phyloP scores from a whole-genome alignment of 2,113 vertebrate genomes.

The Mystacornis crossleyi region DNA sequence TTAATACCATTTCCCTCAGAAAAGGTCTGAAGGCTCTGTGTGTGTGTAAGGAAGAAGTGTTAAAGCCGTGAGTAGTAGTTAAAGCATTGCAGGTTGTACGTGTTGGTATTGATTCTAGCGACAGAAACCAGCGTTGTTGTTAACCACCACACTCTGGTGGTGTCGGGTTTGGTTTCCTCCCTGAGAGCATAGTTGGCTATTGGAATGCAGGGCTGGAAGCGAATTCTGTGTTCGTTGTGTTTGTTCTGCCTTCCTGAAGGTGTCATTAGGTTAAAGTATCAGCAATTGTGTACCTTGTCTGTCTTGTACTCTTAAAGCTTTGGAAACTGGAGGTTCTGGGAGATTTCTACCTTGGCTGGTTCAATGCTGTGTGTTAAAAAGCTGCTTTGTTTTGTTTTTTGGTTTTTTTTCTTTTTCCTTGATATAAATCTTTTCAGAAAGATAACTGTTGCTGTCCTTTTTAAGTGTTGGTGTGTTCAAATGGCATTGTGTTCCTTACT shows the following conservation, averaged over 20 bases:
- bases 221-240: neutral
- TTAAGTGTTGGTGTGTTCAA: neutral
- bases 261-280: neutral
- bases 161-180: no score
- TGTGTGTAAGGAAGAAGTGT: neutral
- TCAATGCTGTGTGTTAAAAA: neutral
- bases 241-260: neutral
- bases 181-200: fast-evolving
- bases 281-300: fast-evolving
- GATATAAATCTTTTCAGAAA: neutral
- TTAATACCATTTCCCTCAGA: fast-evolving
- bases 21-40: no score
- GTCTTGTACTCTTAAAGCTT: neutral
- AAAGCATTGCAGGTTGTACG: fast-evolving
- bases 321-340: neutral
- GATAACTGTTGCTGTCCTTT: neutral
- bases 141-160: no score
- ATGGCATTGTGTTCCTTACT: neutral
- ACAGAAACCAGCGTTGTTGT: fast-evolving
- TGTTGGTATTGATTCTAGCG: neutral
- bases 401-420: fast-evolving
- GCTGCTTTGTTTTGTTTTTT: fast-evolving
- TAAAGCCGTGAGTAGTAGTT: neutral
- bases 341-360: neutral
- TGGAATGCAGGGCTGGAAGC: neutral